phyloP scores from a whole-genome alignment of 2,888 invertebrate species.

The Microctonus brassicae region DNA sequence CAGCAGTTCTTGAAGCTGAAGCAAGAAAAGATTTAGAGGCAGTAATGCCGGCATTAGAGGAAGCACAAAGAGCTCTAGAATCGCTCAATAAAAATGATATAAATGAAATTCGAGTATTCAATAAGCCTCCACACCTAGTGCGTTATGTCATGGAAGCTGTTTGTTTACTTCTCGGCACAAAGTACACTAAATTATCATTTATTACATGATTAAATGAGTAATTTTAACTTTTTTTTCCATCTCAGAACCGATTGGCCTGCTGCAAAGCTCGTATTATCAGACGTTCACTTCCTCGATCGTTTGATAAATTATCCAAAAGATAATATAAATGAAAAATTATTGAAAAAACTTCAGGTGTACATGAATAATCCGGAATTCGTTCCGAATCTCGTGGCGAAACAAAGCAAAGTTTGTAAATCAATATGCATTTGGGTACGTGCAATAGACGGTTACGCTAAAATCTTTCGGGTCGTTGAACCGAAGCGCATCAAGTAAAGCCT shows the following conservation, averaged over 20 bases:
- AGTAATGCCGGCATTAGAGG: conserved; percentile 88
- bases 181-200: conserved; percentile 73
- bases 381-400: conserved; percentile 86
- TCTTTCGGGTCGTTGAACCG: conserved; percentile 89
- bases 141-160: conserved; percentile 94
- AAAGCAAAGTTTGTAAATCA: conserved; percentile 89
- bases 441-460: conserved; percentile 89
- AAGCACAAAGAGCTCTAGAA: conserved; percentile 86
- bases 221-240: background rate
- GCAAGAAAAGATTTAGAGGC: conserved; percentile 87
- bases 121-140: conserved; percentile 88
- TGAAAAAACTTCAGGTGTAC: conserved; percentile 86
- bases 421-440: conserved; percentile 95
- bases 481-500: conserved; percentile 82
- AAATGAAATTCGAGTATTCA: conserved; percentile 89
- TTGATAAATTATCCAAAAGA: conserved; percentile 90
- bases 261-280: conserved; percentile 85
- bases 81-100: conserved; percentile 91
- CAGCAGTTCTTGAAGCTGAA: conserved; percentile 86
- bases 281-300: conserved; percentile 85
- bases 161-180: conserved; percentile 84
- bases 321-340: conserved; percentile 81
- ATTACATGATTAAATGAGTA: conserved; percentile 9
- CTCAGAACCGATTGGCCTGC: conserved; percentile 87
- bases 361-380: conserved; percentile 88